These are phyloP conservation scores for Dicrostonyx torquatus DNA, from an alignment of 2,797 vertebrate genomes.

Conservation along the genomic window DNA sequence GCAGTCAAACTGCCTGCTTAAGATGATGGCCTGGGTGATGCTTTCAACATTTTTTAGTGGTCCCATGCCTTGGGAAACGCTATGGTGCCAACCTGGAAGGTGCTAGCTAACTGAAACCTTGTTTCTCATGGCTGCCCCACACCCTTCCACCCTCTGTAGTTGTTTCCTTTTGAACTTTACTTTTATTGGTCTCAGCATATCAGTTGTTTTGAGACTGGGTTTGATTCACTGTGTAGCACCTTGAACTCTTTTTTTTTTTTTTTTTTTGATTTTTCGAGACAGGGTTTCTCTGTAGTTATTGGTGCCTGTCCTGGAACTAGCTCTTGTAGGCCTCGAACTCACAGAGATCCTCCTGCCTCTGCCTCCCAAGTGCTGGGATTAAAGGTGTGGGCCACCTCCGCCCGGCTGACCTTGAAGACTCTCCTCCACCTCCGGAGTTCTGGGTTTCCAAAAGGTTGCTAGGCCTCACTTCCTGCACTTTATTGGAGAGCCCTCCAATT, in stretches of 20 bases:
- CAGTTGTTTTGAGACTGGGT: conserved; percentile 4
- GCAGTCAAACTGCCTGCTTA: background rate
- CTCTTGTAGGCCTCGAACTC: no score
- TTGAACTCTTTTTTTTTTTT: no score
- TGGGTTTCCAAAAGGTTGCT: background rate
- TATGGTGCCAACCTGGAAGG: conserved; percentile 74
- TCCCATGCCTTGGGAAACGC: conserved; percentile 58
- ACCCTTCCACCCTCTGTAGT: background rate
- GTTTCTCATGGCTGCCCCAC: background rate
- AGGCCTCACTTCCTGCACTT: background rate
- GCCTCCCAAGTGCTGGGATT: no score
- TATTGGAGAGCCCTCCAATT: background rate
- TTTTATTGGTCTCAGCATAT: background rate
- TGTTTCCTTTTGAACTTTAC: background rate
- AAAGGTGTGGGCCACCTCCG: no score
- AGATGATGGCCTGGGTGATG: background rate
- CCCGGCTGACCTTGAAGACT: no score
- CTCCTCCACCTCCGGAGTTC: background rate
- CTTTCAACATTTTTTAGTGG: conserved; percentile 15
- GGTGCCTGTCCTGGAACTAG: no score
- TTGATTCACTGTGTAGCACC: background rate
- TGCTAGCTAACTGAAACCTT: conserved; percentile 74
- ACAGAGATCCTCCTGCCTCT: no score
- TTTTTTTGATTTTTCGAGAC: no score
- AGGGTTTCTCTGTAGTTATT: no score